Evolutionary conservation across 1,140 invertebrate species (phyloP).

Genomic region (Cydia splendana): DNA sequence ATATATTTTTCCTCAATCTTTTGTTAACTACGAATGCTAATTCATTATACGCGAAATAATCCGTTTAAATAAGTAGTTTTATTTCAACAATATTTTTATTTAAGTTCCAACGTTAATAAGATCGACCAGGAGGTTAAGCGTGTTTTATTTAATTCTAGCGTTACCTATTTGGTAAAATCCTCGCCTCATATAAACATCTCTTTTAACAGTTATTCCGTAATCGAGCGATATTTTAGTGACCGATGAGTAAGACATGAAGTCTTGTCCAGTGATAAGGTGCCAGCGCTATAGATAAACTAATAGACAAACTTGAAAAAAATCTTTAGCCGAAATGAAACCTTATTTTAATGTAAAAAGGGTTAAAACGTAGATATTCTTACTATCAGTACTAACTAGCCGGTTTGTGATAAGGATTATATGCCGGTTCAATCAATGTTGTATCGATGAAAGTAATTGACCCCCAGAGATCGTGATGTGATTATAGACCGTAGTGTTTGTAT

Average conservation of each 20-base stretch:
- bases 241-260: conserved; percentile 24
- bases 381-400: background rate
- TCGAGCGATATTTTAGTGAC: conserved; percentile 29
- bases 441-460: conserved; percentile 17
- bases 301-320: background rate
- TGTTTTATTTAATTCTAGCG: too few relatives aligned
- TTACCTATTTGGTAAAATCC: background rate
- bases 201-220: conserved; percentile 22
- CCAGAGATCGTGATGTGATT: conserved; percentile 13
- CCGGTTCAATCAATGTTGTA: conserved; percentile 26
- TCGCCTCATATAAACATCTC: background rate
- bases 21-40: too few relatives aligned
- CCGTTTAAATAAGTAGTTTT: too few relatives aligned
- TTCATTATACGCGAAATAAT: too few relatives aligned
- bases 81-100: too few relatives aligned
- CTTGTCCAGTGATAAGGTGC: conserved; percentile 20
- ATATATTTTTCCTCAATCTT: too few relatives aligned
- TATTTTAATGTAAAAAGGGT: background rate
- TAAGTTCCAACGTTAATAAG: too few relatives aligned
- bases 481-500: background rate
- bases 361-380: background rate
- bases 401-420: conserved; percentile 10
- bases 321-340: background rate
- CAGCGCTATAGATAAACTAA: conserved; percentile 8
- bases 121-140: too few relatives aligned